Evolutionary conservation across 2,888 invertebrate species (phyloP), one percentile per base, ranked within the genome.

Genomic region (Cryptocephalus primarius): DNA sequence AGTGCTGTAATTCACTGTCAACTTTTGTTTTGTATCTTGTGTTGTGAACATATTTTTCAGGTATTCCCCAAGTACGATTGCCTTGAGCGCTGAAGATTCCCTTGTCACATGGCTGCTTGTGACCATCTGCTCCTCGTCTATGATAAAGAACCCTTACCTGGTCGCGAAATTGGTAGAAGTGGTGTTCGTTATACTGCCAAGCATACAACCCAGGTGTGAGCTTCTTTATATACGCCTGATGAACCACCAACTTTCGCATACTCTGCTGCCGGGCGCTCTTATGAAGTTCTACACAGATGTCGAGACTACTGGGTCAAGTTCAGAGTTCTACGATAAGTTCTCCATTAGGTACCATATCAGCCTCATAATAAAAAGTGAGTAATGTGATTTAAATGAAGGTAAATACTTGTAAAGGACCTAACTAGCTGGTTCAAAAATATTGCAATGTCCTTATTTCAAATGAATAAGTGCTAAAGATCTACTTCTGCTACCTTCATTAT

Each of bases 281-380:
- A 95, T 97, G 93, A 91, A 91, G 71, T 99, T 99, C 74, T 99
- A 99, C 72, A 93, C 95, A 59, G 95, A 95, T 62, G 91, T 96
- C 46, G 97, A 97, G 74, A 90, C 91, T 9, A 97, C 96, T 9
- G 97, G 97, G 9, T 90, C 95, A 57, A 93, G 91, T 70, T 93
- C 92, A 33, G 99, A 99, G 73, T 99, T 99, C 73, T 99, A 96
- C 65, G 97, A 97, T 72, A 99, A 99, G 73, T 99, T 99, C 72
- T 92, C 93, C 9, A 97, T 99, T 60, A 82, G 99, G 48, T 95
- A 95, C 75, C 95, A 96, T 68, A 95, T 99, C 68, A 95, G 95
- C 71, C 83, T 96, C 65, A 92, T 97, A 62, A 80, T 99, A 59
- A 95, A 95, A 71, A 84, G 69, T 66, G 46, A 58, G 58, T 53